Percentiles rank a stretch among this genome's conserved stretches.
These are phyloP conservation scores for Scolopax mira DNA, from an alignment of 2,113 vertebrate genomes.

Conservation along the genomic window DNA sequence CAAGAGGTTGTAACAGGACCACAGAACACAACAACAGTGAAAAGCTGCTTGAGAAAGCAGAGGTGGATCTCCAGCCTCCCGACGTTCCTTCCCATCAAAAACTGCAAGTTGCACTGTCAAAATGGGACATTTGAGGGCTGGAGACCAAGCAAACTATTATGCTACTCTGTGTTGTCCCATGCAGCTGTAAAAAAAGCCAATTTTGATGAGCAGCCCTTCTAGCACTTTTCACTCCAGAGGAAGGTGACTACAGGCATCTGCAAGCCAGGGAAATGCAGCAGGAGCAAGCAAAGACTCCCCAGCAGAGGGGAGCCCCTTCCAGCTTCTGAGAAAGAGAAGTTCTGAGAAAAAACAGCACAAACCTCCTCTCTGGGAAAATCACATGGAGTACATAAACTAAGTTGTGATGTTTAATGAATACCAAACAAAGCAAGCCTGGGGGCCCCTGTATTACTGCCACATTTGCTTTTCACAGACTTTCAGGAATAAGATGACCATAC, in stretches of 20 bases:
- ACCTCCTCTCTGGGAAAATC: not conserved
- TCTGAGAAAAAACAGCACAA: not conserved
- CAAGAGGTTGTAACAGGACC: not conserved
- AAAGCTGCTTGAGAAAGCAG: not conserved
- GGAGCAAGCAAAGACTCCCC: fast-evolving
- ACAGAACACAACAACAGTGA: not conserved
- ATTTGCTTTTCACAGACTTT: not conserved
- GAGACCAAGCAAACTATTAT: not conserved
- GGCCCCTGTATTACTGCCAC: not conserved
- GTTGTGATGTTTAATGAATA: not conserved
- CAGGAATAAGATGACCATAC: fast-evolving
- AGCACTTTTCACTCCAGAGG: not conserved
- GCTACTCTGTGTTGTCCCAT: not conserved
- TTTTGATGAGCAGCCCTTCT: not conserved
- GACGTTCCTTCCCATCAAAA: not conserved
- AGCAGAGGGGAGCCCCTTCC: not conserved
- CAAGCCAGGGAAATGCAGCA: not conserved
- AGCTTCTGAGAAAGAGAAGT: not conserved
- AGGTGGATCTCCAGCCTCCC: not conserved
- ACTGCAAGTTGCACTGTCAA: fast-evolving
- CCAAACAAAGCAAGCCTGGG: not conserved
- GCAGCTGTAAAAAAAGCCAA: not conserved
- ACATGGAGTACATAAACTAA: not conserved
- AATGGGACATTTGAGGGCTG: not conserved
- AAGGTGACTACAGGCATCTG: not conserved